Evolutionary conservation across 2,888 invertebrate species (phyloP).

Genomic region (Bedellia somnulentella): DNA sequence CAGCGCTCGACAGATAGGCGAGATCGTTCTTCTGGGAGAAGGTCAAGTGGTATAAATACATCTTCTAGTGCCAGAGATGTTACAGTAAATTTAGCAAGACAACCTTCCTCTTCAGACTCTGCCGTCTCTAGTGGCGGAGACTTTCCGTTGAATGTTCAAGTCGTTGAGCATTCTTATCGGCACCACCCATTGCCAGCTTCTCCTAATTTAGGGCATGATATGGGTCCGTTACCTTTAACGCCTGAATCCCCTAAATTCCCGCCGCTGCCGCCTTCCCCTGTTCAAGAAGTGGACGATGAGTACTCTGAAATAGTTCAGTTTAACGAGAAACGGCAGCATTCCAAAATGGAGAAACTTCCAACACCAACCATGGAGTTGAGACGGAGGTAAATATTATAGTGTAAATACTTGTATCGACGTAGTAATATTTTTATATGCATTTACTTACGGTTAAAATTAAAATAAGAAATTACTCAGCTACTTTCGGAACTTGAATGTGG

Average conservation of each 20-base stretch:
- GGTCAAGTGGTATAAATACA: conserved; percentile 70
- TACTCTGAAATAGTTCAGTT: conserved; percentile 67
- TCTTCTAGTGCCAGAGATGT: conserved; percentile 76
- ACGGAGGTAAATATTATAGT: conserved; percentile 34
- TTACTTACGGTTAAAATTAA: no score
- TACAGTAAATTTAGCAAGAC: conserved; percentile 57
- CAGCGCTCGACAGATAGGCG: conserved; percentile 52
- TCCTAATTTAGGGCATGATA: conserved; percentile 36
- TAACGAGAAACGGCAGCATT: conserved; percentile 46
- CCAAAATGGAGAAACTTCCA: conserved; percentile 60
- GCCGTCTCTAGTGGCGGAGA: conserved; percentile 59
- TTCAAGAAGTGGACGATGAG: conserved; percentile 77
- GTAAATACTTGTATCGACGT: no score
- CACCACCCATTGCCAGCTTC: conserved; percentile 46
- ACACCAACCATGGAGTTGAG: conserved; percentile 48
- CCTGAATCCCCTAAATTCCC: conserved; percentile 65
- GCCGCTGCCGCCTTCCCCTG: conserved; percentile 81
- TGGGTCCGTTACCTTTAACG: conserved; percentile 49
- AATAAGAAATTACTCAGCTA: no score
- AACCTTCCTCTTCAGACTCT: conserved; percentile 53
- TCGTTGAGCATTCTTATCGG: conserved; percentile 61
- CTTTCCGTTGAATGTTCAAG: conserved; percentile 66
- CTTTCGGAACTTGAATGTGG: no score
- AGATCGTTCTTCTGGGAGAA: conserved; percentile 45
- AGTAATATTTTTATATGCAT: not conserved